phyloP scores from a whole-genome alignment of 2,888 invertebrate species.

The Pharmacophagus antenor region DNA sequence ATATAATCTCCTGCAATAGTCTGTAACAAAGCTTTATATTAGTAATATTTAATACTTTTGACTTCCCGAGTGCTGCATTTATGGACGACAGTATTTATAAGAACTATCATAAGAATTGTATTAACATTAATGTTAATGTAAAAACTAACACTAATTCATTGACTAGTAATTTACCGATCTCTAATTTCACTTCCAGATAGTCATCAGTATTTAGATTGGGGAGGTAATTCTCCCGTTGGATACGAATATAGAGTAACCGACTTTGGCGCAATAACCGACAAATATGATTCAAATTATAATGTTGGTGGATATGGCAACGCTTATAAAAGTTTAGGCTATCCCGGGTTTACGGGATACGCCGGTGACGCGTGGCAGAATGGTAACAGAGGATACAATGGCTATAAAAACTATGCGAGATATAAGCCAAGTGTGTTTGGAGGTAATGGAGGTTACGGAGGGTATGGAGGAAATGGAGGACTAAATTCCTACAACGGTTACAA shows the following conservation, averaged over 20 bases:
- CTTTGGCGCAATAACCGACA: slow-evolving; percentile 36
- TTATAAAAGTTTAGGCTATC: slow-evolving; percentile 27
- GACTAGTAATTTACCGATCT: neutral
- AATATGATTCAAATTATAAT: slow-evolving; percentile 33
- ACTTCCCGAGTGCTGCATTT: too few relatives aligned
- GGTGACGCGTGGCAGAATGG: neutral
- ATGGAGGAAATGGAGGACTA: slow-evolving; percentile 82
- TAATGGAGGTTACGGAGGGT: slow-evolving; percentile 79
- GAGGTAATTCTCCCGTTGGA: slow-evolving; percentile 50
- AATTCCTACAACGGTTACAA: slow-evolving; percentile 81
- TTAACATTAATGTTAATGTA: neutral
- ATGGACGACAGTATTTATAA: too few relatives aligned
- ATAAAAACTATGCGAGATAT: too few relatives aligned
- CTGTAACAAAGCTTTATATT: too few relatives aligned
- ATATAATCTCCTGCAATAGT: too few relatives aligned
- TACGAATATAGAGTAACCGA: slow-evolving; percentile 44
- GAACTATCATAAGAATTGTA: neutral
- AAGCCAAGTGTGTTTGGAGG: slow-evolving; percentile 43
- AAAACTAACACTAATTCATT: too few relatives aligned
- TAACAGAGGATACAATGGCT: slow-evolving; percentile 30
- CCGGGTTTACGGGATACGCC: slow-evolving; percentile 13
- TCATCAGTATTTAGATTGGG: slow-evolving; percentile 56
- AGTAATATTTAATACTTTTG: too few relatives aligned
- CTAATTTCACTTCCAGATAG: slow-evolving; percentile 36
- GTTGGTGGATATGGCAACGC: slow-evolving; percentile 35